Evolutionary conservation across 1,140 invertebrate species (phyloP), one percentile per base, ranked within the genome.

Genomic region (Caenorhabditis briggsae): DNA sequence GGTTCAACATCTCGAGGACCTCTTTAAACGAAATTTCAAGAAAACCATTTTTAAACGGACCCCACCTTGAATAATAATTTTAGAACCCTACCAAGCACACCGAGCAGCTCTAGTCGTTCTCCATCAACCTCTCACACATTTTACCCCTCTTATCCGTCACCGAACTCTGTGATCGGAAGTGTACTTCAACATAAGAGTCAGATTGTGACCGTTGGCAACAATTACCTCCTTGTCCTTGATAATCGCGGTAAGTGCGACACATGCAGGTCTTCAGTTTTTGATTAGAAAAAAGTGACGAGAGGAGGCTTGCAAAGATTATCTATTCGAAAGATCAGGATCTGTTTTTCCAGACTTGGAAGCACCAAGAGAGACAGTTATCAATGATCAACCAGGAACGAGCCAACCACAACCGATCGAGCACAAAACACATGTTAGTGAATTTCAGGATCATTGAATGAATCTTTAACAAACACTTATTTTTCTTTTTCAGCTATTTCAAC

Each of bases 181-280:
- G 23, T 78, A 1, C 8, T 78, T 18, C 7, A 78, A 50, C 70
- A 78, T 23, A 50, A 53, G 23, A 78, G 70, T 23, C 46, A 78
- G 46, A 78, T 78, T 78, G 70, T 78, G 7, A 50, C 70, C 5
- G 70, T 78, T 53, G 70, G 70, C 0, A 78, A 78, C 46, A 78
- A 78, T n/a, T 78, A 78, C 50, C 23, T 78, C 18, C 70, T 78
- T 48, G 70, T 78, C 8, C 70, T 78, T 5, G 70, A 78, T 50
- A 78, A 78, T 78, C 70, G 70, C 18, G 41, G 70, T 78, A 50
- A 78, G 70, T 25, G 2, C 8, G 18, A 70, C 9, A 5, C 5
- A 46, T 70, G 64, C 8, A 46, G 41, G 64, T 43, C 64, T 70
- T 70, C 64, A 16, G 5, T 1, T 58, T n/a, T 33, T 33, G 33